A percentile compares a stretch with the other conserved stretches of the same genome.
Evolutionary conservation across 2,797 vertebrate species (phyloP).

Genomic region (Lacerta viridis): DNA sequence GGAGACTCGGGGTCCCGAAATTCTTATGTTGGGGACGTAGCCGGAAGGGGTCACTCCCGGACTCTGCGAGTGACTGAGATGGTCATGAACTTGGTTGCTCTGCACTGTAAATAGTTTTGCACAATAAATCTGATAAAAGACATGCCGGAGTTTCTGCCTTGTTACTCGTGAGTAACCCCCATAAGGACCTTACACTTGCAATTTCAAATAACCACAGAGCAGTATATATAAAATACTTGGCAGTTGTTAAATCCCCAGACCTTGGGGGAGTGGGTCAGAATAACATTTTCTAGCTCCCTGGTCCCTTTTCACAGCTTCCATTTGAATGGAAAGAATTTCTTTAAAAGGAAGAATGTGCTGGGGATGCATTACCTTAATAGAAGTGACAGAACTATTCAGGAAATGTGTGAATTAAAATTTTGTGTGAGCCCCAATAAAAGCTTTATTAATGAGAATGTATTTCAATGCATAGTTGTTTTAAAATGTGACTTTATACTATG

Average conservation of each 20-base stretch:
- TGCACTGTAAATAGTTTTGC: too few species aligned
- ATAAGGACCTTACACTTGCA: not conserved
- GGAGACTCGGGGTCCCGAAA: too few species aligned
- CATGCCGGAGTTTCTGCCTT: too few species aligned
- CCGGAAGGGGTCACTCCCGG: too few species aligned
- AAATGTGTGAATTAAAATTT: conserved; percentile 4
- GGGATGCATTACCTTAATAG: not conserved
- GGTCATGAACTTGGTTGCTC: too few species aligned
- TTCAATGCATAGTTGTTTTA: conserved; percentile 13
- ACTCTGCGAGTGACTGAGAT: too few species aligned
- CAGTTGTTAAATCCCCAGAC: not conserved
- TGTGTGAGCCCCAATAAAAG: too few species aligned
- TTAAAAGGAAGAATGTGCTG: not conserved
- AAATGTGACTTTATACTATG: conserved; percentile 39
- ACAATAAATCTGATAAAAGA: too few species aligned
- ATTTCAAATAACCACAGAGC: not conserved
- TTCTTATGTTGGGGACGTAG: too few species aligned
- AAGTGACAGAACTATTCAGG: not conserved
- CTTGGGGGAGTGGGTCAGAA: not conserved
- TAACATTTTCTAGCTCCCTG: not conserved
- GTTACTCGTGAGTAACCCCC: too few species aligned
- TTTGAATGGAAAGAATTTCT: not conserved
- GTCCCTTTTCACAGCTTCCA: not conserved
- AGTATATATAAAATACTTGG: not conserved
- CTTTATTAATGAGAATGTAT: conserved; percentile 20